Evolutionary conservation across 2,113 vertebrate species (phyloP).

Genomic region (Acanthisitta chloris): DNA sequence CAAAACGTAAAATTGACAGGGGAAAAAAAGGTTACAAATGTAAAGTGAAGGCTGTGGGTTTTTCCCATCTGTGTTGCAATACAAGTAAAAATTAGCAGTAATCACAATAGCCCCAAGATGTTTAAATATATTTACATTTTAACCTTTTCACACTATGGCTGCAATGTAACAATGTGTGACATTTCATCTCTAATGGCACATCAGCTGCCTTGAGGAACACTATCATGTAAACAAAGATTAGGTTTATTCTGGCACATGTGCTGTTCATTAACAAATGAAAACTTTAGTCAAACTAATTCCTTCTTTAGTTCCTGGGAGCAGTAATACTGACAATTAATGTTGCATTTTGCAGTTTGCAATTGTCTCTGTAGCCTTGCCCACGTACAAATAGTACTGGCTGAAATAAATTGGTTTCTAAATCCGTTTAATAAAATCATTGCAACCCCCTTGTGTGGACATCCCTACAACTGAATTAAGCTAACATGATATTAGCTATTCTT

Average conservation of each 20-base stretch:
- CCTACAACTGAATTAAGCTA: constrained; percentile 50
- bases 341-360: background rate
- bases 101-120: background rate
- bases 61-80: background rate
- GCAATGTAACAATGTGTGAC: background rate
- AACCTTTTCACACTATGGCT: background rate
- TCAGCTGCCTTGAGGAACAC: background rate
- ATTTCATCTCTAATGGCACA: background rate
- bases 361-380: background rate
- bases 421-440: constrained; percentile 37
- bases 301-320: background rate
- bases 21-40: background rate
- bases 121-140: background rate
- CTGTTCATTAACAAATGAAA: constrained; percentile 14
- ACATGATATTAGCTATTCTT: constrained; percentile 6
- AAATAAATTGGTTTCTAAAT: constrained; percentile 39
- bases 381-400: background rate
- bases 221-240: background rate
- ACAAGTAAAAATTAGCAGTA: background rate
- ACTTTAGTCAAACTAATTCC: background rate
- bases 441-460: background rate
- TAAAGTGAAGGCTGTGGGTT: background rate
- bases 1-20: background rate
- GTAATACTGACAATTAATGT: background rate
- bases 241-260: background rate